These are phyloP conservation scores for Eristalis intricaria DNA, from an alignment of 2,888 invertebrate genomes.

Conservation along the genomic window DNA sequence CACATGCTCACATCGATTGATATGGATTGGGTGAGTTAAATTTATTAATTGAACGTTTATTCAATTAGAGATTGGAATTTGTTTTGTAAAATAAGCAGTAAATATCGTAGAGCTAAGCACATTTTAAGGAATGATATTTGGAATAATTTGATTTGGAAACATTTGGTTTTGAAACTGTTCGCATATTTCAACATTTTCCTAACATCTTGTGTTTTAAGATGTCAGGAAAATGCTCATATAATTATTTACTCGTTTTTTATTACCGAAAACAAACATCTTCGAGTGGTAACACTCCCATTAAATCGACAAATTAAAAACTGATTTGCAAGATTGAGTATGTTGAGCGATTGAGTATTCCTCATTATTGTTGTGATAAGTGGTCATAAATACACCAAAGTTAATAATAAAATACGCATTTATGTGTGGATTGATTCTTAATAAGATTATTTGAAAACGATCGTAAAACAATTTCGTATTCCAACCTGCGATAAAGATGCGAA, in stretches of 20 bases:
- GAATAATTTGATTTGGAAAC: background rate
- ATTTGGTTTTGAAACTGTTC: background rate
- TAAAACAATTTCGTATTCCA: background rate
- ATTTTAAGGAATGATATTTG: background rate
- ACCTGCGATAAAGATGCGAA: background rate
- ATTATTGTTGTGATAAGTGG: background rate
- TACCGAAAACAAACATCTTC: background rate
- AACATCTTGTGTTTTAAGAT: background rate
- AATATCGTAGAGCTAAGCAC: background rate
- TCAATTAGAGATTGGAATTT: conserved; percentile 63
- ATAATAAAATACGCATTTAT: background rate
- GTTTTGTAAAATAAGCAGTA: background rate
- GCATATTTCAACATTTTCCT: too few species aligned
- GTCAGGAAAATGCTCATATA: background rate
- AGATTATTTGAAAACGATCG: background rate
- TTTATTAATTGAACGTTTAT: conserved; percentile 50
- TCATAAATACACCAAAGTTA: background rate
- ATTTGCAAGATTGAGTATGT: background rate
- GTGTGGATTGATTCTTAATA: background rate
- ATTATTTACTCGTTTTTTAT: background rate
- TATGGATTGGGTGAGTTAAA: conserved; percentile 12
- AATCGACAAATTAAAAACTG: background rate
- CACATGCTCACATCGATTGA: conserved; percentile 1
- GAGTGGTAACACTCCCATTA: background rate
- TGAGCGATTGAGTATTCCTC: background rate